These are phyloP conservation scores for Ooceraea biroi DNA, from an alignment of 1,140 invertebrate species.

Conservation along the genomic window DNA sequence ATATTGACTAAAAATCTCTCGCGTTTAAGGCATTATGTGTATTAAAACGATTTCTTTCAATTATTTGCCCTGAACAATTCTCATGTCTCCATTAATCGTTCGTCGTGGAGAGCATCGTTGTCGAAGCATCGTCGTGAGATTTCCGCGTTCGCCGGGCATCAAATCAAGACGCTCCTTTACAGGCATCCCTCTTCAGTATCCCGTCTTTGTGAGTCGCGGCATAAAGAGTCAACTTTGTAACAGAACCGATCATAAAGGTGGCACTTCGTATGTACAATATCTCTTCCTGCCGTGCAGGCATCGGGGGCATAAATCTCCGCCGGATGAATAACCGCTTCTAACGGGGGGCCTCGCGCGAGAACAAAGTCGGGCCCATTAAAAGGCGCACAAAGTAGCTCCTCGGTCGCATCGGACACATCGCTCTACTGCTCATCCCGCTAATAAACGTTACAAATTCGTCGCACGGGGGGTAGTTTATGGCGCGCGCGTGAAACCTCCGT, in stretches of 20 bases:
- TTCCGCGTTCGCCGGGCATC: conserved; percentile 25
- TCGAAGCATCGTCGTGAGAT: conserved; percentile 16
- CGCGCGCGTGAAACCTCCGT: conserved; percentile 76
- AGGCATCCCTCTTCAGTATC: conserved; percentile 59
- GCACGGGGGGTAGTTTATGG: conserved; percentile 82
- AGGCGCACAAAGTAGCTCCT: conserved; percentile 80
- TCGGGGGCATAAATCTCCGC: conserved; percentile 75
- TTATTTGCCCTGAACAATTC: background rate
- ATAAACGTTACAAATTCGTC: conserved; percentile 86
- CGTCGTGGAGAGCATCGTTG: conserved; percentile 17
- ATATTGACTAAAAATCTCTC: too few relatives aligned
- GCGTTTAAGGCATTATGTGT: background rate
- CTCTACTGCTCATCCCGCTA: conserved; percentile 66
- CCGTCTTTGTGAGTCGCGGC: conserved; percentile 67
- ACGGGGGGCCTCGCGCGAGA: conserved; percentile 73
- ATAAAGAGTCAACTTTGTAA: conserved; percentile 83
- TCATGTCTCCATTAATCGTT: conserved; percentile 8
- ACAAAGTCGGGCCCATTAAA: conserved; percentile 82
- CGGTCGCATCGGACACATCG: conserved; percentile 30
- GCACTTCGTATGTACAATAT: conserved; percentile 67
- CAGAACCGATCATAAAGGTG: conserved; percentile 84
- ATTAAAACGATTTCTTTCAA: background rate
- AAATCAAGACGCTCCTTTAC: conserved; percentile 65
- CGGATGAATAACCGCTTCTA: conserved; percentile 77
- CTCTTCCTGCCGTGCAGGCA: conserved; percentile 66